Evolutionary conservation across 2,888 invertebrate genomes (phyloP).

Genomic region (Hyles lineata): DNA sequence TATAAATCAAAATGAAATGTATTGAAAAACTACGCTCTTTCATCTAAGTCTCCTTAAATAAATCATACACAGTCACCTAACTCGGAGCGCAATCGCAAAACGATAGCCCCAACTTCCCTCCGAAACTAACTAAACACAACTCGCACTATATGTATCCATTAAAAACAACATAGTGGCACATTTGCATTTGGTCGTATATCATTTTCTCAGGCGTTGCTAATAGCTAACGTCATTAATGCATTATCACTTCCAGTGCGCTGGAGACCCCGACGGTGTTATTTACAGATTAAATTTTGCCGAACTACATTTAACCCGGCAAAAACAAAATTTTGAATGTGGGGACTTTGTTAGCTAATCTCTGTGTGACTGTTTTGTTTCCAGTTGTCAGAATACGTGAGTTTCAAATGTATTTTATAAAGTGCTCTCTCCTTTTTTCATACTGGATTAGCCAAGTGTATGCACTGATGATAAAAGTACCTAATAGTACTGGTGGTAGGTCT

Average conservation of each 20-base stretch:
- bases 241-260: slow-evolving; percentile 70
- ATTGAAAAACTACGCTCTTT: too few species aligned
- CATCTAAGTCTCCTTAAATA: too few species aligned
- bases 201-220: slow-evolving; percentile 59
- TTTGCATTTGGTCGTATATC: slow-evolving; percentile 37
- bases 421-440: too few species aligned
- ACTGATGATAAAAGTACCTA: too few species aligned
- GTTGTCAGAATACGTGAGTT: not conserved
- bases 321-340: slow-evolving; percentile 32
- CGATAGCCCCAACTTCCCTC: not conserved
- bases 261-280: slow-evolving; percentile 40
- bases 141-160: not conserved
- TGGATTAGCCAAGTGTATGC: too few species aligned
- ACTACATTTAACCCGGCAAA: slow-evolving; percentile 44
- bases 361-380: not conserved
- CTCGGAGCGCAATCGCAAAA: not conserved
- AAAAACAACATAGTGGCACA: not conserved
- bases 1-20: too few species aligned
- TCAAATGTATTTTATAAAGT: too few species aligned
- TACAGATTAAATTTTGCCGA: slow-evolving; percentile 49
- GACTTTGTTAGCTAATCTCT: not conserved
- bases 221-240: slow-evolving; percentile 67
- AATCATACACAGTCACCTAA: not conserved
- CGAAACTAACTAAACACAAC: not conserved
- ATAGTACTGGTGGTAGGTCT: too few species aligned